These are phyloP conservation scores for Ploceus nigricollis DNA, from an alignment of 2,113 vertebrate genomes.

Conservation along the genomic window DNA sequence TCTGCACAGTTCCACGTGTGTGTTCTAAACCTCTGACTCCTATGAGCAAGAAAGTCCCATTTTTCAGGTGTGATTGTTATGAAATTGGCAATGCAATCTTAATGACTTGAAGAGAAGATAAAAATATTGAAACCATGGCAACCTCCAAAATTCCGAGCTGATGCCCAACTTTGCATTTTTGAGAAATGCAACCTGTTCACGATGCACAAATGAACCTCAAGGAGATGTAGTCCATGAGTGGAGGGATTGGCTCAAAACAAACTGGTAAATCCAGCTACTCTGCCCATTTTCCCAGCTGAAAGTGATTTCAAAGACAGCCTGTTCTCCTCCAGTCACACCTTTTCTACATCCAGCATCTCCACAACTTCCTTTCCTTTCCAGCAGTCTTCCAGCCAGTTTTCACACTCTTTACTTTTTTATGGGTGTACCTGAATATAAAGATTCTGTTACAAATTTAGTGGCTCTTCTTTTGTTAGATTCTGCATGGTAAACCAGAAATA, in stretches of 20 bases:
- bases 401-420: background rate
- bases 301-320: background rate
- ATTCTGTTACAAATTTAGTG: background rate
- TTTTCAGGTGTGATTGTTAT: background rate
- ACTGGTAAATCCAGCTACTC: background rate
- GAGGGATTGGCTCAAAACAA: background rate
- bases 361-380: background rate
- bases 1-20: background rate
- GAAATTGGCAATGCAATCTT: background rate
- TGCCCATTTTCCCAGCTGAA: background rate
- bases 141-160: conserved; percentile 23
- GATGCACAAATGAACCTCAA: background rate
- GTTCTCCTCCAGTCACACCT: background rate
- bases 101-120: conserved; percentile 16
- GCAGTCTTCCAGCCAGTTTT: background rate
- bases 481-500: background rate
- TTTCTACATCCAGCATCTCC: background rate
- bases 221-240: background rate
- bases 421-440: background rate
- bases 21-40: background rate
- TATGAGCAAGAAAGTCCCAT: background rate
- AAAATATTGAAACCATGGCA: conserved; percentile 52
- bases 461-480: background rate
- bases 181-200: background rate
- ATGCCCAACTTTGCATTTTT: conserved; percentile 8